phyloP scores from a whole-genome alignment of 2,113 vertebrate genomes.

The Hucho hucho region DNA sequence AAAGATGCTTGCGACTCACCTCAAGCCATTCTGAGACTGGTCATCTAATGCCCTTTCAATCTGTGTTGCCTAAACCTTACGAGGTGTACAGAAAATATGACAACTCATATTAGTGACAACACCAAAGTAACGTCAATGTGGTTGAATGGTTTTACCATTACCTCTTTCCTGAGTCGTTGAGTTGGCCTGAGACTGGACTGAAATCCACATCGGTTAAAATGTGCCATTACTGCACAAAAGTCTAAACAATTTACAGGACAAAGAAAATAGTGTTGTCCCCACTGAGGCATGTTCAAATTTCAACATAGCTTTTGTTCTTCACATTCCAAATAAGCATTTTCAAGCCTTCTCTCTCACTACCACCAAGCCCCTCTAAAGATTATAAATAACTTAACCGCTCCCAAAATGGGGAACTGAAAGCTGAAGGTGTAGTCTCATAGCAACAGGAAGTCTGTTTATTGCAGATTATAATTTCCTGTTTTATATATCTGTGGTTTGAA shows the following conservation, averaged over 20 bases:
- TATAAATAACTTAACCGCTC: conserved; percentile 30
- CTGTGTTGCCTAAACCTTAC: too few species aligned
- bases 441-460: conserved; percentile 24
- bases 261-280: background rate
- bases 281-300: background rate
- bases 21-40: background rate
- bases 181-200: background rate
- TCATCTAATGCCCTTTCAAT: background rate
- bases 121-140: too few species aligned
- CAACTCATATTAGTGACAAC: too few species aligned
- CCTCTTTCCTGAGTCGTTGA: too few species aligned
- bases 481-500: background rate
- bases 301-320: conserved; percentile 3
- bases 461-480: background rate
- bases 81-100: too few species aligned
- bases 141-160: too few species aligned
- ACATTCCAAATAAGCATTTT: conserved; percentile 30
- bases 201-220: background rate
- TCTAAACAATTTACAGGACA: conserved; percentile 9
- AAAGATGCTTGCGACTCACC: background rate
- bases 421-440: conserved; percentile 31
- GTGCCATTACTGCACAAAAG: conserved; percentile 2
- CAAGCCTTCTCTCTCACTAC: conserved; percentile 12
- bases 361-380: background rate
- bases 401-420: conserved; percentile 22